Evolutionary conservation across 1,140 invertebrate species (phyloP), one percentile per base, ranked within the genome.

Genomic region (Cecropterus lyciades): DNA sequence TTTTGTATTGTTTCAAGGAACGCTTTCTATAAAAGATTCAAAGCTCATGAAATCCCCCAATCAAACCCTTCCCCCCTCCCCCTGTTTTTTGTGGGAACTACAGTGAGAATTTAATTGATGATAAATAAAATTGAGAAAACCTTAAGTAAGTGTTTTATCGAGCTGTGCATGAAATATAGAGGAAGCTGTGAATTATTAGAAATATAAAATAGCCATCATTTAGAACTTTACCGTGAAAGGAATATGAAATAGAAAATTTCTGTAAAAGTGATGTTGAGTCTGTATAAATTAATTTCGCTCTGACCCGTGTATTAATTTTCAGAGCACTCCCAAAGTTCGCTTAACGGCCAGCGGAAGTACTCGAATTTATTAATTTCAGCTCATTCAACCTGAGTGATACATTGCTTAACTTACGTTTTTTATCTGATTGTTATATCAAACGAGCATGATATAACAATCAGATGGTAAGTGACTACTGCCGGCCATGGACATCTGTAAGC

Each of bases 291-390:
- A 87, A 84, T 85, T 85, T 80, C 67, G 51, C 70, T 69, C 79
- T 82, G 82, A 84, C 77, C 82, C 71, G 74, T 77, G 77, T 84
- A 85, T 87, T 86, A 86, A 83, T 83, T 84, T 86, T 86, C 80
- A 83, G 84, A 75, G 75, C 82, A 85, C 84, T 87, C 81, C 72
- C 82, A 80, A 82, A 84, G 75, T 87, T 87, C 69, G 70, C 67
- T 79, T 80, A 79, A 78, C 75, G 77, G 79, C 70, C 75, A 71
- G 71, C 68, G 70, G 73, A 79, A 81, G 79, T 84, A 87, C 73
- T 82, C 77, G 48, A 77, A 86, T 82, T 84, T 84, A 82, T 84
- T 82, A 82, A 84, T 82, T 85, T 82, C 40, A 57, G 55, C 24
- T 66, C 66, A 49, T 46, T 17, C 56, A n/a, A 46, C 56, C 40